Conservation (phyloP, 2,113 vertebrate genomes). For the Paratilapia polleni region DNA sequence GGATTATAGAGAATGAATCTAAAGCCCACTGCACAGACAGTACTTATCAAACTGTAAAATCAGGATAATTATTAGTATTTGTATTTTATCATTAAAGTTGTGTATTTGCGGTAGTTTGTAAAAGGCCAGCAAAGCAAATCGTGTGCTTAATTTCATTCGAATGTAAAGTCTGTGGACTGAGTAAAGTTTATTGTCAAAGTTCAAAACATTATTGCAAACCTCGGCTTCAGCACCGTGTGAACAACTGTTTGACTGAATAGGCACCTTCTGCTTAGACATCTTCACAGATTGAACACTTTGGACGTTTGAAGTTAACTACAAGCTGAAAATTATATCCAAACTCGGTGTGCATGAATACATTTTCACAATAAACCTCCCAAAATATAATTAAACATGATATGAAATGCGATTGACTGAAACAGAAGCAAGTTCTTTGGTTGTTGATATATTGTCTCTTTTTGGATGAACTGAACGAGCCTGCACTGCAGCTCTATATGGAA, state of each 20-base stretch:
- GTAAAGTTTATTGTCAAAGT: background rate
- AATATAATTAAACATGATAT: background rate
- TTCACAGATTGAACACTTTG: background rate
- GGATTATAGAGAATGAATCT: background rate
- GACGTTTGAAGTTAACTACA: background rate
- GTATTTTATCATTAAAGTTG: background rate
- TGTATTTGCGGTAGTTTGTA: background rate
- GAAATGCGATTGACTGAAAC: background rate
- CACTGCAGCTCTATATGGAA: conserved; percentile 3
- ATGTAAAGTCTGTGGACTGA: background rate
- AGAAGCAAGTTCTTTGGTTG: background rate
- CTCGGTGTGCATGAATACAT: background rate
- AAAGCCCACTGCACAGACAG: background rate
- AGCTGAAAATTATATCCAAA: background rate
- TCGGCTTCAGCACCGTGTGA: background rate
- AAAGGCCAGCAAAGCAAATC: background rate
- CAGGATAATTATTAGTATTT: background rate
- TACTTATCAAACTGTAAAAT: background rate
- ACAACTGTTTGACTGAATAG: background rate
- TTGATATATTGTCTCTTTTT: background rate
- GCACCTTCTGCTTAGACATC: background rate
- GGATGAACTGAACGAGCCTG: background rate
- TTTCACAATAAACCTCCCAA: background rate
- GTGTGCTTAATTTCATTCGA: background rate
- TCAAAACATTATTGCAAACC: background rate